Evolutionary conservation across 2,113 vertebrate species (phyloP).

Genomic region (Caloenas nicobarica): DNA sequence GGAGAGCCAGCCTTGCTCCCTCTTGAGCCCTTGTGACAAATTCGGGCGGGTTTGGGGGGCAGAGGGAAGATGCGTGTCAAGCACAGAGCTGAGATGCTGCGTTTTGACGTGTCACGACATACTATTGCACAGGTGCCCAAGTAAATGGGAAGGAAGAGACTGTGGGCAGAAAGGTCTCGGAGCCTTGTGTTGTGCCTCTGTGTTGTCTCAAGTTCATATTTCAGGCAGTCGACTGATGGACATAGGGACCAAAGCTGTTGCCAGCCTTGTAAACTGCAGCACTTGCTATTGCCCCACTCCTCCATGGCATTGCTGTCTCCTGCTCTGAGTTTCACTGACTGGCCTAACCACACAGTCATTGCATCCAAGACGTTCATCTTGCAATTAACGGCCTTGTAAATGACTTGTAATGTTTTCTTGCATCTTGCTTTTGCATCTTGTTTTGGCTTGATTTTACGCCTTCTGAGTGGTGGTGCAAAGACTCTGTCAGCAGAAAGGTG

Average conservation of each 20-base stretch:
- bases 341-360: not conserved
- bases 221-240: not conserved
- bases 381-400: not conserved
- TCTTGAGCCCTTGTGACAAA: not conserved
- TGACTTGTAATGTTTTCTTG: not conserved
- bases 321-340: not conserved
- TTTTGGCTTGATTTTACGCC: not conserved
- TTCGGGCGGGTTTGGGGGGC: not conserved
- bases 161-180: not conserved
- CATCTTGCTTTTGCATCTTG: not conserved
- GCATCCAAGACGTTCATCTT: not conserved
- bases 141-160: not conserved
- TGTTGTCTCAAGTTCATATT: not conserved
- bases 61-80: not conserved
- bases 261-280: fast-evolving
- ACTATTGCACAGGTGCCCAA: not conserved
- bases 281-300: not conserved
- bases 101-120: not conserved
- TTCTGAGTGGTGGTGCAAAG: not conserved
- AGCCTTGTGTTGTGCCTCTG: not conserved
- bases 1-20: not conserved
- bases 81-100: not conserved
- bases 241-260: not conserved
- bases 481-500: not conserved
- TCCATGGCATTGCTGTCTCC: not conserved